Base-by-base conservation (phyloP, 2,797 vertebrate genomes). In the Acanthis flammea region DNA sequence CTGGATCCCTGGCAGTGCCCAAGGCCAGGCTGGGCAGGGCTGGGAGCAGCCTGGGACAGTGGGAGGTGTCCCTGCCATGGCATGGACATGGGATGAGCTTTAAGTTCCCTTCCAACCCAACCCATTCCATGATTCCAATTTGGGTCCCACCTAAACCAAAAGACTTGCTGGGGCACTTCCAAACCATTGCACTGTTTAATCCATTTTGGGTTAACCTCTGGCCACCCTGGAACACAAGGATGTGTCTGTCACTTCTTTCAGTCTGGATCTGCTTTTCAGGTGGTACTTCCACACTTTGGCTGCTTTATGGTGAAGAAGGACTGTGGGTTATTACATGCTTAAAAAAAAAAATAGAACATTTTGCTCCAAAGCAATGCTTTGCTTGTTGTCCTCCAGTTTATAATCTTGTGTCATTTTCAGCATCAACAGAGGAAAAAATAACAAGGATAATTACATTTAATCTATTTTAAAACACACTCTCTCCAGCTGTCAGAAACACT, bases 381-480 rank as follows among this genome's bases (percentile, higher is more conserved):
- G 6, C 35, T 19, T 67, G 13, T 79, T 86, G 53, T 79, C 57
- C 51, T 75, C 4, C 61, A 61, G 35, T 74, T 92, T 21, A 54
- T 88, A 15, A 45, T 71, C 68, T 60, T 7, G 0, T 93, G 54
- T 80, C 42, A 41, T 86, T 73, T 93, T 71, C 63, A 76, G 35
- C 70, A 90, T 86, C 68, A 86, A n/a, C 48, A 79, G 80, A 91
- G 23, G 53, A 75, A 85, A 93, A 80, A 85, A 27, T 50, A 74
- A 70, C 13, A 6, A 68, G 30, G 47, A 62, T 92, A 86, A 94
- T 81, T 94, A 51, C 35, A 76, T 87, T 91, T 78, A 73, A 80
- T 88, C 57, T 27, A 47, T 70, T 88, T 88, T 57, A 83, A 62
- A 63, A 41, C 37, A 33, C 9, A 3, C 12, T 86, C 42, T 68